Evolutionary conservation across 2,888 invertebrate genomes (phyloP).

Genomic region (Agapetus fuscipes): DNA sequence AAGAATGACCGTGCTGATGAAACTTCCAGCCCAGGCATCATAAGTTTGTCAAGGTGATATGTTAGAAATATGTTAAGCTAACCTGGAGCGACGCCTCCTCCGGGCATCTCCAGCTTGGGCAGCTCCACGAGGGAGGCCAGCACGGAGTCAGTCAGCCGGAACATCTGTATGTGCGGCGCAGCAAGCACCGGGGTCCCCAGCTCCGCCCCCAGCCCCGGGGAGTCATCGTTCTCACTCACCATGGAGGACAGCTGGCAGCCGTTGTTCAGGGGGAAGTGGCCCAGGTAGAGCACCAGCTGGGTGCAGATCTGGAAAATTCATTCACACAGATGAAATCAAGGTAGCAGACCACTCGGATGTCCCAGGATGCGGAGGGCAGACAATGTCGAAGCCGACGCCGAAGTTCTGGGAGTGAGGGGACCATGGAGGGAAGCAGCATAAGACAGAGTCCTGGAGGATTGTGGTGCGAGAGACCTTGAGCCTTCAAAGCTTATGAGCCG

Average conservation of each 20-base stretch:
- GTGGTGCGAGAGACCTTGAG: too few species aligned
- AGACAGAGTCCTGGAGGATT: too few species aligned
- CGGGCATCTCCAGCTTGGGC: slow-evolving; percentile 69
- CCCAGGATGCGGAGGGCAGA: too few species aligned
- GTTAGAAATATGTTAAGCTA: too few species aligned
- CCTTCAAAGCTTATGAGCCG: too few species aligned
- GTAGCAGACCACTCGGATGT: not conserved
- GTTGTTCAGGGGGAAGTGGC: slow-evolving; percentile 91
- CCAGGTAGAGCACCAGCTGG: slow-evolving; percentile 85
- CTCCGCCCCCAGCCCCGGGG: slow-evolving; percentile 60
- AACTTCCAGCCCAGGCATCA: too few species aligned
- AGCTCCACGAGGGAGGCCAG: slow-evolving; percentile 85
- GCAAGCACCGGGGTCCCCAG: slow-evolving; percentile 73
- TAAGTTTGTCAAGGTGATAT: too few species aligned
- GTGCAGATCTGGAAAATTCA: slow-evolving; percentile 64
- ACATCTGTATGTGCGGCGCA: slow-evolving; percentile 76
- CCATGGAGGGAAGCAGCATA: too few species aligned
- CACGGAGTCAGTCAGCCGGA: slow-evolving; percentile 74
- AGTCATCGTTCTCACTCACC: slow-evolving; percentile 89
- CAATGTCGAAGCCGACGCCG: too few species aligned
- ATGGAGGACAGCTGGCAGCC: slow-evolving; percentile 82
- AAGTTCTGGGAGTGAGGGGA: too few species aligned
- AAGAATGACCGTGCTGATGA: too few species aligned
- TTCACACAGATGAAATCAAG: too few species aligned
- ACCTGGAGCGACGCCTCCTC: slow-evolving; percentile 28